Evolutionary conservation across 2,888 invertebrate genomes (phyloP), one percentile per base, ranked within the genome.

Genomic region (Coenonympha arcania): DNA sequence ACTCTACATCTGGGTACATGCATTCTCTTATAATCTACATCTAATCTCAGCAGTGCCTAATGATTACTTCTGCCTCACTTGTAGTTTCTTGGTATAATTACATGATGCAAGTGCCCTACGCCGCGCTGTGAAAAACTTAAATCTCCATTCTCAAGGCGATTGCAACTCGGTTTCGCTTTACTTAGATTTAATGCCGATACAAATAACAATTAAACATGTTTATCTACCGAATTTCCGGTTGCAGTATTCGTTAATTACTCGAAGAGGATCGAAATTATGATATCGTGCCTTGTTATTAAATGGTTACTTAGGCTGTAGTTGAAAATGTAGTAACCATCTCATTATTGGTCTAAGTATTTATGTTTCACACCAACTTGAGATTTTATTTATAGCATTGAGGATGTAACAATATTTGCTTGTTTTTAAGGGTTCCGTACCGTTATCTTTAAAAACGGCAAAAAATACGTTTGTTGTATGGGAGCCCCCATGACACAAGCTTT

Each of bases 101-200:
- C 30, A 58, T 78, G 73, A 65, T 61, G 74, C 67, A 79, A 79
- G 76, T 64, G 63, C 70, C 66, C 69, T 68, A 71, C 58, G 62
- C 63, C 63, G 64, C 58, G 62, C 63, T 64, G 64, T 62, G 64
- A 76, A 77, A 75, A 75, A 69, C 72, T 69, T 70, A 75, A 79
- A 77, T 71, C 70, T 65, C 60, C 50, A 64, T 72, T 78, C 75
- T 77, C 82, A 84, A 84, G 84, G 84, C 69, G 60, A 73, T 61
- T 68, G 63, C 62, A 65, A 61, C 66, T 65, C 67, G 66, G 75
- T 75, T 75, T 72, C 71, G 74, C 66, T 64, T 68, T 67, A 60
- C 72, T 68, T 61, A 72, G 74, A 76, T 76, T 73, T 48, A 48
- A 55, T 56, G 59, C 65, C 65, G 76, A 79, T 79, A 57, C 61